Evolutionary conservation across 2,113 vertebrate species (phyloP).

Genomic region (Telmatochromis sp.): DNA sequence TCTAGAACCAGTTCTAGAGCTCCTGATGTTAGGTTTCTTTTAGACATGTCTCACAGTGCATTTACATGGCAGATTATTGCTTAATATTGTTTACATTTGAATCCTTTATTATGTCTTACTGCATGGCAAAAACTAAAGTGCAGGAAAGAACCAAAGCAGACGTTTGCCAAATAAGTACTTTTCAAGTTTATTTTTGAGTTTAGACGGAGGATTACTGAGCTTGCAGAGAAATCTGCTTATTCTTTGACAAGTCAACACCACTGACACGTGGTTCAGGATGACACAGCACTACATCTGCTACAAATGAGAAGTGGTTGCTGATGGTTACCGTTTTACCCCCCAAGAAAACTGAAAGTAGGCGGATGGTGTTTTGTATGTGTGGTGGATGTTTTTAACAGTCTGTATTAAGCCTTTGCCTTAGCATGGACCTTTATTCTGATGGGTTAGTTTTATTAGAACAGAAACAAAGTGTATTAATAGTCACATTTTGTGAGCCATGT

Average conservation of each 20-base stretch:
- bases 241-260: background rate
- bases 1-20: background rate
- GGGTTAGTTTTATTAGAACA: background rate
- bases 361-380: background rate
- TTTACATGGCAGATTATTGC: constrained; percentile 54
- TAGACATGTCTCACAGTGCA: constrained; percentile 36
- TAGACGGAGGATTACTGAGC: background rate
- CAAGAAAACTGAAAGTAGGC: background rate
- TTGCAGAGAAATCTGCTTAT: background rate
- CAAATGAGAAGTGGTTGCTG: background rate
- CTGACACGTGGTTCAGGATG: background rate
- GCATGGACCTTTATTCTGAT: constrained; percentile 16
- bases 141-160: background rate
- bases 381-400: background rate
- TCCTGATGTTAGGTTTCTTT: background rate
- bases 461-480: background rate
- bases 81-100: background rate
- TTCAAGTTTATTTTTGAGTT: background rate
- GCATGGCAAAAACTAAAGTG: background rate
- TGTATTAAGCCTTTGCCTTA: background rate
- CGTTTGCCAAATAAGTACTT: background rate
- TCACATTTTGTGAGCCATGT: constrained; percentile 22
- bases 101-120: background rate
- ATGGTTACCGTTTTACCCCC: background rate
- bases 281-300: background rate